Percentiles rank a stretch among this genome's conserved stretches.
These are phyloP conservation scores for Bombyx mandarina DNA, from an alignment of 1,140 invertebrate genomes.

Conservation along the genomic window DNA sequence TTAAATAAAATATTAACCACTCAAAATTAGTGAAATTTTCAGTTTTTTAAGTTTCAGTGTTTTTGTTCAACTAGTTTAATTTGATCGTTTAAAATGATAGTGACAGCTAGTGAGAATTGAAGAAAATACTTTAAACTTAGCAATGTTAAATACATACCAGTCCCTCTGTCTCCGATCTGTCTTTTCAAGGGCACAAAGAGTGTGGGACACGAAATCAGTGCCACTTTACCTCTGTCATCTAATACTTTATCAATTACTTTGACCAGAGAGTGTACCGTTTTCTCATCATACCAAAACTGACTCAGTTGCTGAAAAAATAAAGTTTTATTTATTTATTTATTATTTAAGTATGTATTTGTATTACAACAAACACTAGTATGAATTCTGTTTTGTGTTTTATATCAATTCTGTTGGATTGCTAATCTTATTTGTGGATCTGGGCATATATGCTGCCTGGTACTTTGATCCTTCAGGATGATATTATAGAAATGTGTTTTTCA, in stretches of 20 bases:
- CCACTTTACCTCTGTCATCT: conserved; percentile 77
- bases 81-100: not conserved
- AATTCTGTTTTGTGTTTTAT: too few species aligned
- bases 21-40: too few species aligned
- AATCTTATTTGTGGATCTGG: too few species aligned
- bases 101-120: not conserved
- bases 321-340: not conserved
- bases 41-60: too few species aligned
- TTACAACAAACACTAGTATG: too few species aligned
- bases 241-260: conserved; percentile 73
- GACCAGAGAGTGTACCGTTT: conserved; percentile 79
- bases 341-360: too few species aligned
- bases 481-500: too few species aligned
- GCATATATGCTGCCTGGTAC: too few species aligned
- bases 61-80: not conserved
- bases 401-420: too few species aligned
- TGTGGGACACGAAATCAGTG: conserved; percentile 91
- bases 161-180: conserved; percentile 51
- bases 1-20: too few species aligned
- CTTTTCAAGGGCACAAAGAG: conserved; percentile 80
- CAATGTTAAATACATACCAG: conserved; percentile 39
- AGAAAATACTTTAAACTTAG: not conserved
- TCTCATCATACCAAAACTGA: conserved; percentile 95
- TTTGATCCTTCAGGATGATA: too few species aligned
- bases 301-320: conserved; percentile 87